Conservation (phyloP, 2,888 invertebrate species). For the Laspeyria flexula region DNA sequence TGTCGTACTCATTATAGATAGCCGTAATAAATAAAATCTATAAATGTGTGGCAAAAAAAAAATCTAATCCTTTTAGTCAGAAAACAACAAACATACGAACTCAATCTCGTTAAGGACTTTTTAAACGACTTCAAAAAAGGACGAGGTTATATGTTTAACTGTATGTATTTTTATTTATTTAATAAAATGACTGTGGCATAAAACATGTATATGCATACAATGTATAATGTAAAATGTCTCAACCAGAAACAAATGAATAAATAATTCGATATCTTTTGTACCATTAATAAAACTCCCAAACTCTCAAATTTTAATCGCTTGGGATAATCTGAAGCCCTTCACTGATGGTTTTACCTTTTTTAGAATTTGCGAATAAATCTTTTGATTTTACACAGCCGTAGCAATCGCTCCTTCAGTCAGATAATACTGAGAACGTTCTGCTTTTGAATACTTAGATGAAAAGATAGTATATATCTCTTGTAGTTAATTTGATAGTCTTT, state of each 20-base stretch:
- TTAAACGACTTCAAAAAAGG: too few species aligned
- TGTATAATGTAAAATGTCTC: too few species aligned
- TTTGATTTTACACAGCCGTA: neutral
- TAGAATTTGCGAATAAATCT: neutral
- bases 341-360: neutral
- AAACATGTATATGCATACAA: neutral
- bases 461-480: too few species aligned
- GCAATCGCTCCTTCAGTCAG: neutral
- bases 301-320: conserved; percentile 4
- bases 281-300: conserved; percentile 1
- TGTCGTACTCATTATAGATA: too few species aligned
- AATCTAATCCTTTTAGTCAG: too few species aligned
- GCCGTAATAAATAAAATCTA: too few species aligned
- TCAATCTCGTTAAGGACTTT: neutral
- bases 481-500: too few species aligned
- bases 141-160: too few species aligned
- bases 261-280: neutral
- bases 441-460: neutral
- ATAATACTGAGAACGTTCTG: neutral
- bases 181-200: neutral
- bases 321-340: conserved; percentile 1
- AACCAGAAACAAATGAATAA: neutral
- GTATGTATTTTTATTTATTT: too few species aligned
- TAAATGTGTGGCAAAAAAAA: too few species aligned
- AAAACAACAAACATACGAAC: neutral